Base-by-base conservation (phyloP, 2,797 vertebrate species). In the Allobates femoralis region DNA sequence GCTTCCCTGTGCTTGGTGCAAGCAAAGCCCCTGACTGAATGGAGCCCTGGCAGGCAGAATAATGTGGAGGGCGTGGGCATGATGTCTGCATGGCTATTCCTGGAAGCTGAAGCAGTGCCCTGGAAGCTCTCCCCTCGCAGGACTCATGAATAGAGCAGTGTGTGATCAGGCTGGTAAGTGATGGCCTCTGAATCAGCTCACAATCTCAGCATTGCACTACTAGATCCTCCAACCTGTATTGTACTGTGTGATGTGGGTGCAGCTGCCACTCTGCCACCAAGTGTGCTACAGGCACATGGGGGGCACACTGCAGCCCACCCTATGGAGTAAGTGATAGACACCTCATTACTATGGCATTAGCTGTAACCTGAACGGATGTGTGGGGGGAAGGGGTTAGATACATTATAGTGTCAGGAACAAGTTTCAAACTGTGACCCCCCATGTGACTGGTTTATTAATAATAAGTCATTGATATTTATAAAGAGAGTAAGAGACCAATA, bases 101-200 rank as follows among this genome's bases (percentile, higher is more conserved):
- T 87, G 86, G 86, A 87, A 84, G 53, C 66, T 87, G 86, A 75
- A 84, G 75, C 86, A 28, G 67, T 84, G 86, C 82, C 86, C 81
- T 87, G 86, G 64, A 84, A 87, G 86, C 85, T 6, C 5, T 81
- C 21, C 32, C 55, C 41, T 74, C 66, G 21, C 16, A 28, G 85
- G 79, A 37, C 56, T 62, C 67, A 41, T 82, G 74, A 53, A 60
- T 83, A 79, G 80, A 75, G n/a, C 66, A 55, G 62, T 30, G 76
- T 41, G 19, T 78, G n/a, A 37, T 81, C 85, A 66, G 67, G 34
- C 86, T 73, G 81, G 86, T 87, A 84, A 87, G 86, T 87, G 7
- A 74, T 76, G 67, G 19, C 19, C 51, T 71, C 67, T 56, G 79
- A 6, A 66, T 46, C 16, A 51, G 7, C 60, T 23, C 62, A n/a